Percentiles rank a stretch among this genome's conserved stretches.
Conservation (phyloP, 2,797 vertebrate genomes). For the Coregonus ussuriensis region DNA sequence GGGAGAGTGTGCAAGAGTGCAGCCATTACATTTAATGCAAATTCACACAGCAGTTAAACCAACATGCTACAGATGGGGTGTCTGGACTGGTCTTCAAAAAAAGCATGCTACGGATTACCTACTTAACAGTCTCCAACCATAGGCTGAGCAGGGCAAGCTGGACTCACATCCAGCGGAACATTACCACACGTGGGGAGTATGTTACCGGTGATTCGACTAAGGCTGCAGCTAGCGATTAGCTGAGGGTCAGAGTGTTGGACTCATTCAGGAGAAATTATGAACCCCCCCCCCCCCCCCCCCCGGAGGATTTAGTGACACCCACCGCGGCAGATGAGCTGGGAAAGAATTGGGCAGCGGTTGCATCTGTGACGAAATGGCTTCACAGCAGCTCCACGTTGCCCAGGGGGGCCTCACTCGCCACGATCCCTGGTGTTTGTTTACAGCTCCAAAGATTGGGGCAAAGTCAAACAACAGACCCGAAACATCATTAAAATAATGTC, state of each 20-base stretch:
- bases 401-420: constrained; percentile 20
- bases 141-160: constrained; percentile 35
- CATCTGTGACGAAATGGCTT: constrained; percentile 15
- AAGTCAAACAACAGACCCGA: constrained; percentile 45
- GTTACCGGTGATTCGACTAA: constrained; percentile 33
- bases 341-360: constrained; percentile 21
- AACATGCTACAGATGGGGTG: constrained; percentile 26
- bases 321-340: constrained; percentile 1
- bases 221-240: constrained; percentile 31
- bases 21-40: constrained; percentile 59
- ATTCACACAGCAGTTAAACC: constrained; percentile 51
- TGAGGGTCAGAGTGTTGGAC: constrained; percentile 42
- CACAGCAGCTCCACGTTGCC: constrained; percentile 35
- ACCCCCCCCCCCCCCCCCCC: constrained; percentile 26
- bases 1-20: constrained; percentile 47
- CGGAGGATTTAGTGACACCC: constrained; percentile 24
- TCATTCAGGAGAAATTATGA: constrained; percentile 52
- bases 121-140: constrained; percentile 48
- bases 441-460: constrained; percentile 26
- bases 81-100: constrained; percentile 59
- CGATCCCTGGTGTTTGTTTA: constrained; percentile 43
- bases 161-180: constrained; percentile 37
- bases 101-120: constrained; percentile 15
- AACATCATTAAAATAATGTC: constrained; percentile 53
- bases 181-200: constrained; percentile 37